Evolutionary conservation across 2,888 invertebrate genomes (phyloP), one percentile per base, ranked within the genome.

Genomic region (Drosophila planitibia): DNA sequence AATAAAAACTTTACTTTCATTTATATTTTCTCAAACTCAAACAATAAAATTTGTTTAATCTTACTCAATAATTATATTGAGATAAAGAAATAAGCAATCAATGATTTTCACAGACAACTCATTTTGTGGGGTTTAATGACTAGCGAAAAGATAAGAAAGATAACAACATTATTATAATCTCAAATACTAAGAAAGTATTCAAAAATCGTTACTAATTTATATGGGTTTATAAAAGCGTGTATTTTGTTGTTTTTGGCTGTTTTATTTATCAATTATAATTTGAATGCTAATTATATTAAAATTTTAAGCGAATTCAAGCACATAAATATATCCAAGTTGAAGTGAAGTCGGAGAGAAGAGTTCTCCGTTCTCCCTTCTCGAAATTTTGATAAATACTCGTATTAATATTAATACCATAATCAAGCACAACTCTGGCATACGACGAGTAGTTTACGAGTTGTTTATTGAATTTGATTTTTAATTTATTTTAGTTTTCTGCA

Each of bases 401-500:
- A 47, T 47, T 4, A 25, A 59, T 67, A 78, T 74, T 61, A 77
- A 81, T 67, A 57, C 54, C 61, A 37, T 47, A 75, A 71, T 81
- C 69, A 79, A 69, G 68, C 59, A 61, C 39, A 60, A 71, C n/a
- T 61, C 49, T 22, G 64, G 5, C 53, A 16, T 63, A 16, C 44
- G 39, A 9, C 52, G 28, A 57, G 25, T 47, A 53, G 69, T 74
- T 82, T 63, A 76, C 62, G 74, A 79, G 61, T 82, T 76, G 79
- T 77, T 88, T 82, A 86, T 81, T 83, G 64, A 74, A 83, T 70
- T 74, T 74, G 62, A 72, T 63, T 72, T 63, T 60, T 2, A 70
- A 66, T 75, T 77, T 75, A 74, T 76, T 72, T 59, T 61, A 86
- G 72, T 85, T 85, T 85, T 85, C 89, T 87, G 89, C 73, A 74